A percentile compares a stretch with the other conserved stretches of the same genome.
Conservation (phyloP, 2,888 invertebrate genomes). For the Mythimna impura region DNA sequence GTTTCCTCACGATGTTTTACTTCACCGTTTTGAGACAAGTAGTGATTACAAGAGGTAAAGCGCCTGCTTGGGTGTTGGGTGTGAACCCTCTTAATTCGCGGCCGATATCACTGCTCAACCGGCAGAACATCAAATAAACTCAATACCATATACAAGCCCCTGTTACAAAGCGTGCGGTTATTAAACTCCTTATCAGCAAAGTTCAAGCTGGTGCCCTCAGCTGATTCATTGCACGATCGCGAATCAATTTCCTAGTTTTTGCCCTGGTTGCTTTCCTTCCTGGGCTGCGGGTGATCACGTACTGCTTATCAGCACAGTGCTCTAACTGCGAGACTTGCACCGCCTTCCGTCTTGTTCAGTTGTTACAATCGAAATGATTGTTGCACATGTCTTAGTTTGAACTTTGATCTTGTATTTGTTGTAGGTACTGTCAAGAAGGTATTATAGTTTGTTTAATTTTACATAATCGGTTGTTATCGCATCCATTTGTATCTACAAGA, state of each 20-base stretch:
- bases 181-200: slow-evolving; percentile 56
- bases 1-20: no score
- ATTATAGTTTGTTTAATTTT: background rate
- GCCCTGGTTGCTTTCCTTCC: slow-evolving; percentile 64
- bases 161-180: slow-evolving; percentile 40
- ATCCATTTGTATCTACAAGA: slow-evolving; percentile 1
- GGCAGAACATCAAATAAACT: slow-evolving; percentile 2
- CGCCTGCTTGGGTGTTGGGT: no score
- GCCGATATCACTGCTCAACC: background rate
- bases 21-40: no score
- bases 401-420: slow-evolving; percentile 28
- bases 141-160: slow-evolving; percentile 18
- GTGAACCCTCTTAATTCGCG: no score
- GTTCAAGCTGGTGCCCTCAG: slow-evolving; percentile 58
- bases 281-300: slow-evolving; percentile 67
- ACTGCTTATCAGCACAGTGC: slow-evolving; percentile 58
- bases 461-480: slow-evolving; percentile 1
- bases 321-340: slow-evolving; percentile 34
- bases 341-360: slow-evolving; percentile 53
- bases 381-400: slow-evolving; percentile 39
- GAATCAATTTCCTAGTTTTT: slow-evolving; percentile 68
- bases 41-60: no score
- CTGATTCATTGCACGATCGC: slow-evolving; percentile 63
- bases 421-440: slow-evolving; percentile 12
- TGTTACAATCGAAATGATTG: slow-evolving; percentile 33